Base-by-base conservation (phyloP, 2,888 invertebrate genomes). In the Platycnemis pennipes region DNA sequence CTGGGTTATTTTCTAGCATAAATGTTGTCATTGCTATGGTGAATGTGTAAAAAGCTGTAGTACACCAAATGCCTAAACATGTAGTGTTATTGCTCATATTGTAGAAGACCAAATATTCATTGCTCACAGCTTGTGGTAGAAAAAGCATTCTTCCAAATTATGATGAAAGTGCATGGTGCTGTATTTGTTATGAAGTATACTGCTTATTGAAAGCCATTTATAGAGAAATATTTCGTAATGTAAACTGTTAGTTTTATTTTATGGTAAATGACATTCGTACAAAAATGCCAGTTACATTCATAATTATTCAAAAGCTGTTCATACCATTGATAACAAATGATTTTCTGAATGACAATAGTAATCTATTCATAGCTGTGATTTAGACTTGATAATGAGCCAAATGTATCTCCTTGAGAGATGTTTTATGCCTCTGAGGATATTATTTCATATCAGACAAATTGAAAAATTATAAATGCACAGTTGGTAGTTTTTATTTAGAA, bases 281-380 rank as follows among this genome's bases (percentile, higher is more conserved):
- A 31, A 77, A 37, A 16, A 37, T 37, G 37, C 77, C 31, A 37
- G 16, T 77, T 37, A 77, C n/a, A 77, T 77, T 2, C 31, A 37
- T 77, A 77, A 37, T 77, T 37, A 77, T 77, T 77, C 77, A 31
- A 22, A 77, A 77, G 77, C 37, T 37, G 77, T 37, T 37, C 37
- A 11, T 37, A 77, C 77, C 37, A 37, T n/a, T 37, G 37, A 77
- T 37, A 37, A n/a, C 37, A 37, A 63, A 77, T 77, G 77, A 77
- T 77, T 77, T 77, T 77, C 77, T 37, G 77, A 77, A 77, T 77
- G 77, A 77, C 77, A 77, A 77, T 77, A 77, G 77, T 77, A 77
- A 77, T 77, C 37, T 77, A 77, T 77, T 77, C n/a, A 37, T 77
- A 77, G 77, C 77, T 77, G 77, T 77, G 77, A 77, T 77, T 77